These are phyloP conservation scores for Deroptyus accipitrinus DNA, from an alignment of 2,113 vertebrate genomes.

Conservation along the genomic window DNA sequence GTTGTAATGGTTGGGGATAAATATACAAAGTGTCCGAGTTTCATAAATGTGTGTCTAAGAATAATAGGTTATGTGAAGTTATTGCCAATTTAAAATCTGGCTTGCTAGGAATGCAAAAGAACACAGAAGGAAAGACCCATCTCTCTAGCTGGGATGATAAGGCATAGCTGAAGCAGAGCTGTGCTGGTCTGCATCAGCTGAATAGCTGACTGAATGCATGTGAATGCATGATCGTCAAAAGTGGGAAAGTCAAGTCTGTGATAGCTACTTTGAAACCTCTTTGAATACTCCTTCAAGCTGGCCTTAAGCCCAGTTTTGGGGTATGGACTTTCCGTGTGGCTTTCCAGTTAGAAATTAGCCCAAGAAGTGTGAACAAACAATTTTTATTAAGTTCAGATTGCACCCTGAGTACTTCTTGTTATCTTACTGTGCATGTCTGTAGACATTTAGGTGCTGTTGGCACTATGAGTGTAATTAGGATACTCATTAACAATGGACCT, in stretches of 20 bases:
- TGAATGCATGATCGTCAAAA: neutral
- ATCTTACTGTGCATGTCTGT: neutral
- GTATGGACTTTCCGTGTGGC: neutral
- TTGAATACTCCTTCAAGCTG: neutral
- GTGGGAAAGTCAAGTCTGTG: neutral
- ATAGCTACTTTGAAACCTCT: neutral
- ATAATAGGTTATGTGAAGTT: neutral
- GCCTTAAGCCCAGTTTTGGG: neutral
- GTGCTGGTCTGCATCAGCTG: neutral
- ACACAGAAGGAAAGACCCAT: neutral
- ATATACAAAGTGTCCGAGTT: neutral
- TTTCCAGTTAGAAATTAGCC: neutral
- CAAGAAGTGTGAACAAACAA: neutral
- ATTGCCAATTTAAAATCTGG: neutral
- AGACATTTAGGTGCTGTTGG: neutral
- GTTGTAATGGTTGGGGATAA: neutral
- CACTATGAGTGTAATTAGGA: neutral
- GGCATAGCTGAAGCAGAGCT: neutral
- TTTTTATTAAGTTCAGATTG: neutral
- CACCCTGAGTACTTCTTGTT: neutral
- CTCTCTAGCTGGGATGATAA: neutral
- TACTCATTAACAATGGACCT: neutral
- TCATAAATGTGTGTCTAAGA: neutral
- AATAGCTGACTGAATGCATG: neutral
- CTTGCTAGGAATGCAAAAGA: neutral